Evolutionary conservation across 2,888 invertebrate genomes (phyloP).

Genomic region (Sphaerophoria rueppellii): DNA sequence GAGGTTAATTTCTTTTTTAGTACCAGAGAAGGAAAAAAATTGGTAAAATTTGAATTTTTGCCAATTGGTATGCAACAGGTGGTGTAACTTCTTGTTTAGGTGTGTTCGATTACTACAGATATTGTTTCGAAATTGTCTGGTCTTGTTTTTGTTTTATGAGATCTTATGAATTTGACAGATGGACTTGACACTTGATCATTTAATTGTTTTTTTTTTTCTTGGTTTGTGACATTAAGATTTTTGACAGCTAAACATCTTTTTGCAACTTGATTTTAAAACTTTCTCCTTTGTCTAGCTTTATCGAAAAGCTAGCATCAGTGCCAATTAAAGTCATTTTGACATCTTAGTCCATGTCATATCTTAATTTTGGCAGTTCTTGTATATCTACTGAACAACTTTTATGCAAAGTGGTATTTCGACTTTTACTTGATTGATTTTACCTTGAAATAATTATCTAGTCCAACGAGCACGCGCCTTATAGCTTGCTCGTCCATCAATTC

Average conservation of each 20-base stretch:
- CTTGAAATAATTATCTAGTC: background rate
- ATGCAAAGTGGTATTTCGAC: background rate
- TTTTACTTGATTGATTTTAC: background rate
- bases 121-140: background rate
- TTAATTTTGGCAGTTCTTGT: too few relatives aligned
- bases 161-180: too few relatives aligned
- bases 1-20: background rate
- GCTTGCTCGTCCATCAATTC: background rate
- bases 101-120: background rate
- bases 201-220: too few relatives aligned
- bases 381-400: too few relatives aligned
- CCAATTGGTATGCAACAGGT: constrained; percentile 9
- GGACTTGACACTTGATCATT: too few relatives aligned
- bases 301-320: too few relatives aligned
- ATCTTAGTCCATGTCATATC: too few relatives aligned
- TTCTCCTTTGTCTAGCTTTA: too few relatives aligned
- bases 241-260: too few relatives aligned
- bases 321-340: too few relatives aligned
- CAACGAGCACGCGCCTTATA: background rate
- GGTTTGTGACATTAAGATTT: too few relatives aligned
- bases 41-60: background rate
- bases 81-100: background rate
- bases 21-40: background rate
- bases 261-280: too few relatives aligned
- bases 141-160: background rate